Evolutionary conservation across 2,888 invertebrate genomes (phyloP), one percentile per base, ranked within the genome.

Genomic region (Rhaphigaster nebulosa): DNA sequence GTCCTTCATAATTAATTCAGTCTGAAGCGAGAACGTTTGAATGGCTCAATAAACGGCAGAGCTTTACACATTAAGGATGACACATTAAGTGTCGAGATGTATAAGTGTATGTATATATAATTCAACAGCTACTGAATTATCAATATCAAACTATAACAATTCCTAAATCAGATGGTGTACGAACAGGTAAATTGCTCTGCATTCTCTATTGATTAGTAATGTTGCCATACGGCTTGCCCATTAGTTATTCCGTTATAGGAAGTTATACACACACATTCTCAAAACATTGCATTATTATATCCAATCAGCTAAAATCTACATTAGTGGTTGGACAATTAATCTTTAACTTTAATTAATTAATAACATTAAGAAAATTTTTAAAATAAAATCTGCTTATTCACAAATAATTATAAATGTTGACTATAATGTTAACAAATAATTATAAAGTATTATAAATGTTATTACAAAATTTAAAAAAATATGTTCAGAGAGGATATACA

Each of bases 1-100:
- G 29, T 23, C 70, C 70, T 76, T 76, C 38, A 76, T 76, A 76
- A 76, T 76, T 76, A 76, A 76, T 76, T 76, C 70, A 76, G 34
- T 76, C 70, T 20, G 70, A 38, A 34, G 20, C 20, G 23, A 38
- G 20, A 1, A 23, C 34, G 8, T 76, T 38, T 76, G 70, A 76
- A 76, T 38, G 70, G 8, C 70, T 76, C 70, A 76, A 76, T 76
- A 76, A 76, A 34, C 34, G 70, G 34, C 70, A 38, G 70, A 76
- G 70, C 70, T 76, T 76, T 29, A 38, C 29, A 38, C 70, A 34
- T 20, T 38, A 38, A 76, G 70, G 38, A 8, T 2, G 38, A 38
- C 70, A 20, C 34, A 65, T 65, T 29, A 65, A 34, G 70, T 34
- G 70, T 38, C 8, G 70, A 76, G 70, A 23, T 38, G 5, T 38